phyloP scores from a whole-genome alignment of 2,888 invertebrate species.

The Cosmia pyralina region DNA sequence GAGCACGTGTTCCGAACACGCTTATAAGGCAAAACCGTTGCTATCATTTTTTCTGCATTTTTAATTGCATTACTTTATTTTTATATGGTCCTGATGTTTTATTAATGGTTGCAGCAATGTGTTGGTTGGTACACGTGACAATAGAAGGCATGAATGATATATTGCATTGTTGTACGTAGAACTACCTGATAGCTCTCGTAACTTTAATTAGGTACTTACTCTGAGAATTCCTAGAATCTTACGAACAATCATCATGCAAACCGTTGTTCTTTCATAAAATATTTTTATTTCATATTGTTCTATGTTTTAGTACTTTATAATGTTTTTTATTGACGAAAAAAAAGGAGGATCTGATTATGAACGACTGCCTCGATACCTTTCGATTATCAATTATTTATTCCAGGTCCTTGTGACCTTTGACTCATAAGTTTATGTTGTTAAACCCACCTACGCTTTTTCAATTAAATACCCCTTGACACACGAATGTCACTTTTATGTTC shows the following conservation, averaged over 20 bases:
- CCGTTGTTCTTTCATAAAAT: neutral
- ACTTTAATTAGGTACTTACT: constrained; percentile 3
- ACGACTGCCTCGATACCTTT: neutral
- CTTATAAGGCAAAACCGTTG: constrained; percentile 45
- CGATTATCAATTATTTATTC: constrained; percentile 14
- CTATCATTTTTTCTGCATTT: constrained; percentile 56
- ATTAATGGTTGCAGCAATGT: constrained; percentile 54
- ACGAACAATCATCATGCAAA: neutral
- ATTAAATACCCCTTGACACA: constrained; percentile 57
- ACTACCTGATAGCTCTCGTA: neutral
- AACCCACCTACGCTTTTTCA: constrained; percentile 40
- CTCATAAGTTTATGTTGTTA: constrained; percentile 33
- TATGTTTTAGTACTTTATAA: neutral
- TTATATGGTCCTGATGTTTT: constrained; percentile 53
- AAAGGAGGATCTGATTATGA: too few species aligned
- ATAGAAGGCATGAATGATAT: constrained; percentile 30
- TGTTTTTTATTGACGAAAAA: too few species aligned
- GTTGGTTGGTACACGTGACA: constrained; percentile 43
- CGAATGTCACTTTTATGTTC: constrained; percentile 58
- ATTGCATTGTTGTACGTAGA: constrained; percentile 24
- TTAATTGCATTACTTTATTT: constrained; percentile 53
- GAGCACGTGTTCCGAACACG: constrained; percentile 61
- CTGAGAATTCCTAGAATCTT: constrained; percentile 6
- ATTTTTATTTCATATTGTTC: neutral
- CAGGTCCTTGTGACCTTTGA: constrained; percentile 39